These are phyloP conservation scores for Manis pentadactyla DNA, from an alignment of 2,797 vertebrate species.

Conservation along the genomic window DNA sequence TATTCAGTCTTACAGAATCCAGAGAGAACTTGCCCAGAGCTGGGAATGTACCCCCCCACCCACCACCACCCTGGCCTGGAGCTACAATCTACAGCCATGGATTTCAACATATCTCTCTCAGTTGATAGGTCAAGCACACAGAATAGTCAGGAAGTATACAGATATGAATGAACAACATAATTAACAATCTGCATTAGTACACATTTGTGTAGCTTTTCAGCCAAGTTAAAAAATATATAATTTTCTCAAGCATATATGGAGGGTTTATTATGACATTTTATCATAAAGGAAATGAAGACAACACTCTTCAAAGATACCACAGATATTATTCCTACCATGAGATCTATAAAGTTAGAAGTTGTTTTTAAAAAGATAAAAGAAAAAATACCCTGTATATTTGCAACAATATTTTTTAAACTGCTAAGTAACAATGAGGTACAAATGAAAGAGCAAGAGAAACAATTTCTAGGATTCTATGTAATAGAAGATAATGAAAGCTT, in stretches of 20 bases:
- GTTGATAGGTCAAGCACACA: neutral
- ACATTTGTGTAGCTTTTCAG: neutral
- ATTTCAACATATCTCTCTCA: neutral
- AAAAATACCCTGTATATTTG: neutral
- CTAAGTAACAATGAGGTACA: neutral
- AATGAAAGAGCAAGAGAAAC: neutral
- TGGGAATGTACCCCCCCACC: too few species aligned
- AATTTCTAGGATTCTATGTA: neutral
- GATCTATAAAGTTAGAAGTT: neutral
- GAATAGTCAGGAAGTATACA: neutral
- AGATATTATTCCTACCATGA: neutral
- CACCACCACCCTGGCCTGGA: too few species aligned
- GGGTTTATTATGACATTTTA: neutral
- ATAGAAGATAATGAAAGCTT: neutral
- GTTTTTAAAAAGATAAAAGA: neutral
- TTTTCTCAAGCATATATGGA: neutral
- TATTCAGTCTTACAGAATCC: too few species aligned
- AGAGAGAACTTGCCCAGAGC: too few species aligned
- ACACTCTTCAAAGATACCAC: neutral
- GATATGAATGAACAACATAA: neutral
- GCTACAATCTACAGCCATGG: neutral
- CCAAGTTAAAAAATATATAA: neutral
- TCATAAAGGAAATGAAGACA: neutral
- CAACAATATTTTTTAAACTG: neutral
- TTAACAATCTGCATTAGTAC: neutral